Base-by-base conservation (phyloP, 2,797 vertebrate species). In the Lindbergichthys nudifrons region DNA sequence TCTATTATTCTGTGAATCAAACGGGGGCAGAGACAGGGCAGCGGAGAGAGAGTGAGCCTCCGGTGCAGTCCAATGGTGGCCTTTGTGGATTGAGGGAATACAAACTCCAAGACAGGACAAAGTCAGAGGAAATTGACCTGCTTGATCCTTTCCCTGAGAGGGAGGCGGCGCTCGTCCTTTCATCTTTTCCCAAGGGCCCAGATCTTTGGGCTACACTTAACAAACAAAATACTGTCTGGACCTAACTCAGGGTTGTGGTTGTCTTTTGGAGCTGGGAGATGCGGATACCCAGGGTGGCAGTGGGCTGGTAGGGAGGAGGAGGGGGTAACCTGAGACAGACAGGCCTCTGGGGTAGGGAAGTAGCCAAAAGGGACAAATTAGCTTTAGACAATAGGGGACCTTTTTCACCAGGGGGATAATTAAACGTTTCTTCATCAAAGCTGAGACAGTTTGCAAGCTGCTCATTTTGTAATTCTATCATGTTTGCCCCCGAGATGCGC, bases 361-460 rank as follows among this genome's bases (percentile, higher is more conserved):
- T 94, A 94, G 94, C 94, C 94, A 95, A 96, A 96, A 96, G 93
- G 93, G 94, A 96, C 95, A 96, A 96, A 97, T 96, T 96, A 96
- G 93, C 93, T 94, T 93, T 88, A 95, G 93, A 96, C 95, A 96
- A 96, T 91, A 92, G 92, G 89, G 93, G 95, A 96, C 96, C 95
- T 96, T 95, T 93, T 96, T 95, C 95, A 95, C 94, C 91, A 84
- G 89, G 93, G 93, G 89, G 93, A 94, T 96, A 97, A 97, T 97
- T 96, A 97, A 96, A 96, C 92, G 94, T 94, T 95, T 92, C 96
- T 95, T 96, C 96, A 96, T 97, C 96, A 97, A 97, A 97, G 96
- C 85, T 47, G 93, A 91, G 95, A 94, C 96, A 96, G 96, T 96
- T 96, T 95, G 95, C 96, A 97, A 96, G 96, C 96, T 96, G 96